Base-by-base conservation (phyloP, 2,797 vertebrate genomes). In the Chelon auratus region DNA sequence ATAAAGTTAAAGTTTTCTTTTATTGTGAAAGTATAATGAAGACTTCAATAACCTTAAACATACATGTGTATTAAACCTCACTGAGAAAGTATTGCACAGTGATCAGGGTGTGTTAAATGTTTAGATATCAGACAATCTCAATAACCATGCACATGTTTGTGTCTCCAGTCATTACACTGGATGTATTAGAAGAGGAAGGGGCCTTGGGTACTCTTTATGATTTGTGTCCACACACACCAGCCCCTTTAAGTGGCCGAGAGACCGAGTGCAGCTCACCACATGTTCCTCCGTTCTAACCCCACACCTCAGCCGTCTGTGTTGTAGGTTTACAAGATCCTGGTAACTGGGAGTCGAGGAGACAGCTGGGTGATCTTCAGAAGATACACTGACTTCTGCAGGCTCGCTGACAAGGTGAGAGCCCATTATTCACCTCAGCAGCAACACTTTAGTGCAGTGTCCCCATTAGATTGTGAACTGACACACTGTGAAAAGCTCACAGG, bases 291-390 rank as follows among this genome's bases (percentile, higher is more conserved):
- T 10, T 40, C 39, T 11, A 12, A 40, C 39, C 9, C 17, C 6
- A n/a, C 43, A 20, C 9, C 18, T 30, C 24, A 30, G 5, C 5
- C 5, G 9, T 53, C 6, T 68, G 64, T 58, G 20, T 72, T 75
- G 33, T 43, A 94, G 85, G 87, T 91, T 58, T 94, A 91, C 73
- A 88, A 93, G 77, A 87, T 94, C 50, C 80, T 86, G 85, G 91
- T 90, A 80, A 86, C 18, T 4, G 68, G 64, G 50, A 76, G 40
- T 71, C 82, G 81, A 15, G 85, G 63, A 13, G 89, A 81, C 67
- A 89, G 78, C 68, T 91, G 82, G 87, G 72, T 93, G 47, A 84
- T 92, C 79, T 92, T 92, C 75, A 83, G 85, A 80, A 85, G 83
- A 78, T 95, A 85, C 76, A 65, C 45, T 0, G 91, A 88, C 80